Evolutionary conservation across 1,140 invertebrate genomes (phyloP), one percentile per base, ranked within the genome.

Genomic region (Platorchestia sp.): DNA sequence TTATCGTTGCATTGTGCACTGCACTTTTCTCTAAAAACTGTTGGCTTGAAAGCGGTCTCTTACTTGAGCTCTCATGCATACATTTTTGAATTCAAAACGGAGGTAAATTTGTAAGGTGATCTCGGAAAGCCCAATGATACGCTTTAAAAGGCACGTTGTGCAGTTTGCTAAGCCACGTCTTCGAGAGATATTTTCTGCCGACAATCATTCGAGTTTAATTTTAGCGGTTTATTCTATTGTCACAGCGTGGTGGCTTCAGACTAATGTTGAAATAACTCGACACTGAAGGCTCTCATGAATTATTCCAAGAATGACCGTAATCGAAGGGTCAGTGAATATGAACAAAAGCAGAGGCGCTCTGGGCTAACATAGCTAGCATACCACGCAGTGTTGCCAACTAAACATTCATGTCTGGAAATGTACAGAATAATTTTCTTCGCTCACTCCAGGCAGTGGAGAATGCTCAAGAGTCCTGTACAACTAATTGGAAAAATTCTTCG

Each of bases 271-370:
- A 75, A 75, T 75, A 75, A 75, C 59, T 75, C 27, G 14, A 75
- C 59, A 22, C 27, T 75, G 59, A 75, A 42, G 87, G 87, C 87
- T 89, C 41, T 89, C 41, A 42, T 89, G 87, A 75, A 89, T 89
- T 89, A 89, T 89, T 89, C 43, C 16, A 42, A 42, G 36, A 42
- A 5, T 89, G 87, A 41, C 42, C 43, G 43, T 89, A 42, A 89
- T 89, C 41, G 87, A 41, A 41, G 87, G 87, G 87, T 89, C 87
- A 89, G 87, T 89, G 87, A 89, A 44, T 44, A 89, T 89, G 87
- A 89, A 89, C 87, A 43, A 42, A 89, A 89, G 87, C 87, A 44
- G 87, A 75, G 59, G 59, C 59, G 59, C 59, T 75, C 36, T 36
- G 27, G 59, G 14, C 14, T 75, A 75, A 36, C 59, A 75, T 75